These are phyloP conservation scores for Limnephilus auricula DNA, from an alignment of 2,888 invertebrate species.

Conservation along the genomic window DNA sequence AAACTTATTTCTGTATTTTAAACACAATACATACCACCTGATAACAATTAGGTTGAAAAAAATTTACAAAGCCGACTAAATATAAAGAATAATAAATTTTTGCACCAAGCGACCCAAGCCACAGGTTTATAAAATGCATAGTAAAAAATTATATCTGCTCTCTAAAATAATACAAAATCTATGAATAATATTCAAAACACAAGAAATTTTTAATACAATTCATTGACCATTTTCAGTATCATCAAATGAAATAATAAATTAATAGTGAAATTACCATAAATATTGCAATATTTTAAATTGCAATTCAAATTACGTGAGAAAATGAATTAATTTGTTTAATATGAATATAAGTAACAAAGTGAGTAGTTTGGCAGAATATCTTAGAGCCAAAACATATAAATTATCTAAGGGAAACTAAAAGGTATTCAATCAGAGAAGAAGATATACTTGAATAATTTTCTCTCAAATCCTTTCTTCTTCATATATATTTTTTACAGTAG, in stretches of 20 bases:
- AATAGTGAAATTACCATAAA: background rate
- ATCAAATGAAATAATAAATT: background rate
- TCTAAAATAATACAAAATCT: background rate
- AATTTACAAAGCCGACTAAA: slow-evolving; percentile 2
- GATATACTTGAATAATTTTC: background rate
- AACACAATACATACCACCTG: slow-evolving; percentile 4
- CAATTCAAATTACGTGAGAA: background rate
- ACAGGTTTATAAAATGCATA: background rate
- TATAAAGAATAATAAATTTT: background rate
- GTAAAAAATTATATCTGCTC: background rate
- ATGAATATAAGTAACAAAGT: background rate
- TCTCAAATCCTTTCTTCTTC: background rate
- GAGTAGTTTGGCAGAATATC: background rate
- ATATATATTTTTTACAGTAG: no score
- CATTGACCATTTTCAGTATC: background rate
- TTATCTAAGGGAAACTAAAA: background rate
- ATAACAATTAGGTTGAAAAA: background rate
- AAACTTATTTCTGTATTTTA: slow-evolving; percentile 14
- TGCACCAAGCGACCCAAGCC: background rate
- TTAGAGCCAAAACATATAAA: background rate
- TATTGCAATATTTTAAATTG: background rate
- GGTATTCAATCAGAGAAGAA: background rate
- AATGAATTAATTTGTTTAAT: background rate
- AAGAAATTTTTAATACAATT: background rate
- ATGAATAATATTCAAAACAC: background rate